Percentiles rank a stretch among this genome's conserved stretches.
phyloP scores from a whole-genome alignment of 1,140 invertebrate genomes.

The Choristoneura fumiferana region DNA sequence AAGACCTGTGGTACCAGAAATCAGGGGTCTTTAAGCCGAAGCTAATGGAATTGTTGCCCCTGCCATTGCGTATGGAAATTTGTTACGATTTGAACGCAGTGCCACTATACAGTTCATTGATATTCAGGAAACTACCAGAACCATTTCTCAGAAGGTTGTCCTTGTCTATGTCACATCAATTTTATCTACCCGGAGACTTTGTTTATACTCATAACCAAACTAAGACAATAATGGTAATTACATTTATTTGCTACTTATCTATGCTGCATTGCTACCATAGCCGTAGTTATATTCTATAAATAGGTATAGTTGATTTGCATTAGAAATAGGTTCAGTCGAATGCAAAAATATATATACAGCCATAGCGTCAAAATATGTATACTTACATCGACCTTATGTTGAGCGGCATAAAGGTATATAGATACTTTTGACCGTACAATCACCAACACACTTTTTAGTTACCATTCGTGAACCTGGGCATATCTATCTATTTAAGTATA shows the following conservation, averaged over 20 bases:
- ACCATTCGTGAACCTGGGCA: no score
- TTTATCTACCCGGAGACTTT: slow-evolving; percentile 70
- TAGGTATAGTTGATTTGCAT: slow-evolving; percentile 5
- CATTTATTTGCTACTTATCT: slow-evolving; percentile 13
- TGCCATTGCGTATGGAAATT: slow-evolving; percentile 69
- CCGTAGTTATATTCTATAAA: slow-evolving; percentile 20
- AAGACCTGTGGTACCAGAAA: slow-evolving; percentile 72
- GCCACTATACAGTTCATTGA: slow-evolving; percentile 66
- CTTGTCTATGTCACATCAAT: slow-evolving; percentile 67
- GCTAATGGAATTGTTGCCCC: slow-evolving; percentile 55
- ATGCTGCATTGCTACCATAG: background rate
- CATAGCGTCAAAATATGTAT: no score
- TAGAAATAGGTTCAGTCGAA: slow-evolving; percentile 9
- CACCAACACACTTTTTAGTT: no score
- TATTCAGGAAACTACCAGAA: slow-evolving; percentile 71
- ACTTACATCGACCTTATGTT: no score
- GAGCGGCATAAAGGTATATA: no score
- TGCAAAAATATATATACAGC: no score
- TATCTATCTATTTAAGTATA: no score
- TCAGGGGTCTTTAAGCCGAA: slow-evolving; percentile 67
- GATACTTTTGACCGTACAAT: no score
- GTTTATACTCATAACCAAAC: slow-evolving; percentile 69
- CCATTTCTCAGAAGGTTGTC: slow-evolving; percentile 68
- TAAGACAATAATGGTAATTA: slow-evolving; percentile 69
- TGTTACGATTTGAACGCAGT: slow-evolving; percentile 71